phyloP scores from a whole-genome alignment of 2,888 invertebrate species.

The Dynastes maya region DNA sequence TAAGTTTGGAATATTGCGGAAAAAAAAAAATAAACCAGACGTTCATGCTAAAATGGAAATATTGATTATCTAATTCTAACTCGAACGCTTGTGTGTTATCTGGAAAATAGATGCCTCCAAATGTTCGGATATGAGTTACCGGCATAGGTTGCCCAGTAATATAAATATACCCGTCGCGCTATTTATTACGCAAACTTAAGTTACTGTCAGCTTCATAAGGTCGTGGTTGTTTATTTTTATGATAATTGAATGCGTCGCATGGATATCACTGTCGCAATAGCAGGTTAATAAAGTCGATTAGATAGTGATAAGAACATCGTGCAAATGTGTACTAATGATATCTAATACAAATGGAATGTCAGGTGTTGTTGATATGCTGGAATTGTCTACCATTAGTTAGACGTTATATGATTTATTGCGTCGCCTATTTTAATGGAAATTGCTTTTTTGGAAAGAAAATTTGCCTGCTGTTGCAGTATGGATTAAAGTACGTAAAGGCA shows the following conservation, averaged over 20 bases:
- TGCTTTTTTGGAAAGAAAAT: too few relatives aligned
- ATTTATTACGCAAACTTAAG: conserved; percentile 4
- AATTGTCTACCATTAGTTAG: too few relatives aligned
- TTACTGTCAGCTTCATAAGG: neutral
- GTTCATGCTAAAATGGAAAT: neutral
- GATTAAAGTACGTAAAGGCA: too few relatives aligned
- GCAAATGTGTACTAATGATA: too few relatives aligned
- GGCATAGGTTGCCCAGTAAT: neutral
- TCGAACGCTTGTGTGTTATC: neutral
- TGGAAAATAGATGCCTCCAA: neutral
- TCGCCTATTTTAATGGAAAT: too few relatives aligned
- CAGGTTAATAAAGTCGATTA: neutral
- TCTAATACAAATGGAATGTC: too few relatives aligned
- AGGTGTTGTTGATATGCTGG: too few relatives aligned
- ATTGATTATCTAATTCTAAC: neutral
- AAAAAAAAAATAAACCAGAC: neutral
- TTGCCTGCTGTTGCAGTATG: too few relatives aligned
- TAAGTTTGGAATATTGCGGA: too few relatives aligned
- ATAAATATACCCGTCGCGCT: neutral
- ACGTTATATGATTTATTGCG: too few relatives aligned
- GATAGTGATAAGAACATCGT: neutral
- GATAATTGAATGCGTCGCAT: neutral
- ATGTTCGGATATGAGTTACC: neutral
- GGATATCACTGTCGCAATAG: neutral
- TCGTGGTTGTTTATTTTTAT: conserved; percentile 2